Base-by-base conservation (phyloP, 2,888 invertebrate genomes). In the Cosmopolites sordidus region DNA sequence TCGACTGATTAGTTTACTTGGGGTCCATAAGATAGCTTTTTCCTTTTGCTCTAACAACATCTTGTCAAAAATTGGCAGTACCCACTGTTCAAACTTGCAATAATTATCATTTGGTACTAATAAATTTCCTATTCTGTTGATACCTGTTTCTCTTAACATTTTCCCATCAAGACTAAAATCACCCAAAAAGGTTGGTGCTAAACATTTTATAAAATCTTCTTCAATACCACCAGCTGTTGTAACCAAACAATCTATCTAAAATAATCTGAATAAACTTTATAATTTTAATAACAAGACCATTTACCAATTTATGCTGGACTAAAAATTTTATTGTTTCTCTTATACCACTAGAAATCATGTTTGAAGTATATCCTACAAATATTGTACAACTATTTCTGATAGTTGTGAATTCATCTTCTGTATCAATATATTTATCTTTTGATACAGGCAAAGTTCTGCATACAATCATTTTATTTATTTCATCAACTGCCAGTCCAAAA, bases 61-160 rank as follows among this genome's bases (percentile, higher is more conserved):
- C 71, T 87, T 83, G 68, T 97, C 90, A 2, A 99, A 78, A 58
- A 93, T 79, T 0, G 99, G 99, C 76, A 89, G 92, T 0, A 96
- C 79, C 98, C 98, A 99, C 33, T 59, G 48, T 74, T 99, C 97
- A 76, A 99, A 99, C 63, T 84, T 81, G 69, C 98, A 98, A 72
- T 99, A 99, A 75, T 99, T 99, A 65, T 94, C 87, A 76, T 99
- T 99, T 1, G 99, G 99, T 0, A 98, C 95, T 43, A 99, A 77
- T 39, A 99, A 79, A 75, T 99, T 99, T 30, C 93, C 92, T 60
- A 79, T 80, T 37, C 80, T 71, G 73, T 96, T 96, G 47, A 96
- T 86, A 14, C 94, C 99, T 47, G 86, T 83, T 11, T 89, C 85
- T 47, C 97, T 79, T 14, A 97, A 78, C 43, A 78, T 76, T 72